Evolutionary conservation across 92 coral and sea anemone genomes (phyloP).

Genomic region (Diadumene lineata): DNA sequence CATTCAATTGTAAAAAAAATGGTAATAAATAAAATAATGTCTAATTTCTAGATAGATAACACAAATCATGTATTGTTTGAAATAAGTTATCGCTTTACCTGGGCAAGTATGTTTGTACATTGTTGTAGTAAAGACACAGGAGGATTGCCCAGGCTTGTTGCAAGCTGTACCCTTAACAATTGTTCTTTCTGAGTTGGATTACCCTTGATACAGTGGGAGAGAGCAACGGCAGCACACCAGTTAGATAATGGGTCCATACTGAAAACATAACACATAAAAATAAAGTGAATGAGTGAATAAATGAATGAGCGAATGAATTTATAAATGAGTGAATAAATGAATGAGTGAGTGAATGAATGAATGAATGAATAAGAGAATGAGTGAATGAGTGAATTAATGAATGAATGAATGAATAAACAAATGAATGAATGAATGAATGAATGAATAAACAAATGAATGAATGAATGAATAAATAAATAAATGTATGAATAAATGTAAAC

Average conservation of each 20-base stretch:
- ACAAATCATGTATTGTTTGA: too few species aligned
- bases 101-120: conserved; percentile 93
- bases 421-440: too few species aligned
- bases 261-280: neutral
- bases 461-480: too few species aligned
- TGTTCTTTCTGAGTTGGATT: conserved; percentile 94
- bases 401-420: too few species aligned
- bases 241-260: conserved; percentile 87
- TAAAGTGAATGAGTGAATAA: neutral
- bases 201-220: conserved; percentile 95
- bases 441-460: neutral
- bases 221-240: conserved; percentile 98
- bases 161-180: conserved; percentile 93
- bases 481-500: too few species aligned
- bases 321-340: neutral
- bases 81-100: conserved; percentile 56
- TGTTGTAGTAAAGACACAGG: conserved; percentile 95
- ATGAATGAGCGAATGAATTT: too few species aligned
- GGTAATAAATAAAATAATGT: too few species aligned
- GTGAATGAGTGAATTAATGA: neutral
- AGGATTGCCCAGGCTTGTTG: conserved; percentile 94
- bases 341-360: neutral
- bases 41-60: too few species aligned
- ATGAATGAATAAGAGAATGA: neutral
- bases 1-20: too few species aligned